Percentiles rank a stretch among this genome's conserved stretches.
These are phyloP conservation scores for Salvelinus fontinalis DNA, from an alignment of 2,113 vertebrate genomes.

Conservation along the genomic window DNA sequence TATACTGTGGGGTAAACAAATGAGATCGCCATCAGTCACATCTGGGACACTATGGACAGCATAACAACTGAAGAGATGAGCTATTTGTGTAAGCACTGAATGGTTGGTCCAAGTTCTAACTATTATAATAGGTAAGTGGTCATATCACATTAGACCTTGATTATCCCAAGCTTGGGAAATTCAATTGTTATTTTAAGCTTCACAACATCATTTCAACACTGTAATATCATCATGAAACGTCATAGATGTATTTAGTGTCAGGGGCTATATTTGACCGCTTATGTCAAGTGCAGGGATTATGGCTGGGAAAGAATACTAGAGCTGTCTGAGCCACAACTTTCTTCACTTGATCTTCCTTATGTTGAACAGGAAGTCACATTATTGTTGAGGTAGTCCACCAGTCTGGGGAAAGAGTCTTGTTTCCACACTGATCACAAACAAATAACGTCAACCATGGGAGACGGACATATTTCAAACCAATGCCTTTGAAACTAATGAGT, in stretches of 20 bases:
- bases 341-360: neutral
- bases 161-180: too few relatives aligned
- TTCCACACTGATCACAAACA: constrained; percentile 8
- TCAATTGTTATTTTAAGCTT: too few relatives aligned
- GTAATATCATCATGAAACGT: too few relatives aligned
- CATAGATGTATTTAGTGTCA: too few relatives aligned
- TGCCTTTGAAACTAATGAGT: neutral
- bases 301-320: neutral
- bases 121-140: neutral
- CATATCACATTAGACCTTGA: neutral
- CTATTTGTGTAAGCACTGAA: neutral
- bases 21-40: neutral
- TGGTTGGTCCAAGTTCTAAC: neutral
- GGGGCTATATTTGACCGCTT: neutral
- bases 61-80: neutral
- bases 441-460: neutral
- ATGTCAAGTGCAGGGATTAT: neutral
- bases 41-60: neutral
- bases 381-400: neutral
- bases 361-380: neutral
- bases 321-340: neutral
- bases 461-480: too few relatives aligned
- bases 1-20: constrained; percentile 79
- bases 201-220: too few relatives aligned
- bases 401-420: neutral